phyloP scores from a whole-genome alignment of 2,113 vertebrate genomes.

The Hemichromis elongatus region DNA sequence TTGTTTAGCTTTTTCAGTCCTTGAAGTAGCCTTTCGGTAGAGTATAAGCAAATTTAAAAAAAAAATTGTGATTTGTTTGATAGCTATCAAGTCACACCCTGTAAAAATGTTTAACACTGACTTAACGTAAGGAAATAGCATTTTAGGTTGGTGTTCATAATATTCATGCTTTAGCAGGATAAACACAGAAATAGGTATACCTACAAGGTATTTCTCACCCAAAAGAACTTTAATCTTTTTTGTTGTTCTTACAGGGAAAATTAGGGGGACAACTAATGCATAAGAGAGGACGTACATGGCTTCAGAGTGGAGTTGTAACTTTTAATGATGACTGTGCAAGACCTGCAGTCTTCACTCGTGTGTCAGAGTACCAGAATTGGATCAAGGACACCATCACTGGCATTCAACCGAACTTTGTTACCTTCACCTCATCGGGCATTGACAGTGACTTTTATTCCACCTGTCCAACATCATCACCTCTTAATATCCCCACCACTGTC shows the following conservation, averaged over 20 bases:
- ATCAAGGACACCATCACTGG: not conserved
- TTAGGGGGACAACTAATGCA: not conserved
- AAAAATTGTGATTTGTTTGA: not conserved
- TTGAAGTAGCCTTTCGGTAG: not conserved
- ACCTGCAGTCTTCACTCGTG: not conserved
- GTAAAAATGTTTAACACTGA: not conserved
- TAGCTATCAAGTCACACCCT: not conserved
- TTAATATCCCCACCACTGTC: not conserved
- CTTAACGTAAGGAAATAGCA: not conserved
- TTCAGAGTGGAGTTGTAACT: not conserved
- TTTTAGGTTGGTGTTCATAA: not conserved
- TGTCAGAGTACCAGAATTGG: not conserved
- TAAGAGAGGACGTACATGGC: not conserved
- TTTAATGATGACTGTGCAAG: not conserved
- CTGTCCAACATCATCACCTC: not conserved
- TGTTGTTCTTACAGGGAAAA: not conserved
- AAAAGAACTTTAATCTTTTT: not conserved
- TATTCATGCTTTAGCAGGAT: not conserved
- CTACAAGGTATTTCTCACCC: not conserved
- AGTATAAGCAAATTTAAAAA: not conserved
- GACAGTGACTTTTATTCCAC: not conserved
- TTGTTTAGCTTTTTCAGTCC: not conserved
- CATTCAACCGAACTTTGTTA: not conserved
- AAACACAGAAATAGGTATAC: not conserved
- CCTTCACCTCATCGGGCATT: not conserved